Evolutionary conservation across 2,888 invertebrate genomes (phyloP), one percentile per base, ranked within the genome.

Genomic region (Ellobium chinense): DNA sequence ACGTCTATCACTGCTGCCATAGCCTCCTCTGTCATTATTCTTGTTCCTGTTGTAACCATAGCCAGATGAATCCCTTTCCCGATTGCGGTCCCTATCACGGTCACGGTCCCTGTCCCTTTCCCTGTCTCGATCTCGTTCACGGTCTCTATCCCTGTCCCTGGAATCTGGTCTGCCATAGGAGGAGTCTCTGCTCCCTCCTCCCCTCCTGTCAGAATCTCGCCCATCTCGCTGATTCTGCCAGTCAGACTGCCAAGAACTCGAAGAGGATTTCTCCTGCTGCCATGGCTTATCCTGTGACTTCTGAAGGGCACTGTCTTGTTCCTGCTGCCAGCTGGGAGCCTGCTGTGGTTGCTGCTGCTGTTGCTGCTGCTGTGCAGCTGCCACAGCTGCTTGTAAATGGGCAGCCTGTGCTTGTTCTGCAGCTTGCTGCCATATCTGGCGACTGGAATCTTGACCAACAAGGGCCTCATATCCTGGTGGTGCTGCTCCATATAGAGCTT

Each of bases 41-140:
- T 56, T 76, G n/a, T 75, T 75, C 36, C 75, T 75, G 54, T 63
- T 74, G 63, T 74, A 74, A 37, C 54, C 46, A 76, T 76, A 76
- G 62, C 27, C 27, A 4, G 14, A 24, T 66, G 65, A 65, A 72
- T 80, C 80, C 29, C 78, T 69, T n/a, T 78, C 68, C 27, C 72
- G 39, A 56, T 72, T 65, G 36, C 72, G 62, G 18, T 73, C 78
- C 21, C 65, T 63, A 18, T 80, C 58, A 29, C 79, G 87, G 56
- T 88, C 87, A 85, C 88, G 88, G 72, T 88, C 88, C 70, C 87
- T 87, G 24, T 88, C 87, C 39, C 88, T 82, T 36, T 86, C 82
- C 65, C 88, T 83, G 18, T 70, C 62, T 58, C 81, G 68, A 37
- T 73, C 83, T 9, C 69, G 68, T 39, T 79, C 79, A 56, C 81